A percentile compares a stretch with the other conserved stretches of the same genome.
Evolutionary conservation across 1,140 invertebrate species (phyloP).

Genomic region (Ptiloglossa arizonensis): DNA sequence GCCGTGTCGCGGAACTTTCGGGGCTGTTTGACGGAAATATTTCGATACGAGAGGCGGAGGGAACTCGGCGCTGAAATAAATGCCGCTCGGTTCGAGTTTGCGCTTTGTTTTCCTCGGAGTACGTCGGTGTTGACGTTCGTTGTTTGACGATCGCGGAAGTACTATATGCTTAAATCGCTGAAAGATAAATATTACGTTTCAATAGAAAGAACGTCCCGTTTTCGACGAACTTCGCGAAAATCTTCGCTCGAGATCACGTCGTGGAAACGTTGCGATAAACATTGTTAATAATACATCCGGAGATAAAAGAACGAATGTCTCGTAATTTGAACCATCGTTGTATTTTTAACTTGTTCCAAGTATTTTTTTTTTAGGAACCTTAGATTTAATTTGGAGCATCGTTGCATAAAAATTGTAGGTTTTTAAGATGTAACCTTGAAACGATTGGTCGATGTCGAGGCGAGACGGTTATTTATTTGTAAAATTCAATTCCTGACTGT

Average conservation of each 20-base stretch:
- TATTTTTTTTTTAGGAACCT: too few species aligned
- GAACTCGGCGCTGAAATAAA: constrained; percentile 3
- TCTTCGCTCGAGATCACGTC: not conserved
- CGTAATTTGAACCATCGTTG: too few species aligned
- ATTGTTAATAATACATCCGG: not conserved
- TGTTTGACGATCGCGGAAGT: constrained; percentile 13
- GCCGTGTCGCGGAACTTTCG: not conserved
- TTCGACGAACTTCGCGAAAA: not conserved
- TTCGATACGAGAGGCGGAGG: not conserved
- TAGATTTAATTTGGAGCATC: too few species aligned
- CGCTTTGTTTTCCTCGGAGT: not conserved
- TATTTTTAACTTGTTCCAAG: too few species aligned
- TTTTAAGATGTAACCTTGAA: too few species aligned
- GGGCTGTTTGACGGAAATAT: not conserved
- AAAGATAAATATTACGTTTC: constrained; percentile 12
- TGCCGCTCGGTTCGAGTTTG: not conserved
- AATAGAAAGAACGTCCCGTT: not conserved
- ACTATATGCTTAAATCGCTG: not conserved
- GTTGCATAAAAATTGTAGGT: too few species aligned
- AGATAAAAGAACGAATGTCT: too few species aligned
- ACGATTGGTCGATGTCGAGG: too few species aligned
- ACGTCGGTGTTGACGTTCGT: not conserved
- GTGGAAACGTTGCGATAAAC: not conserved
- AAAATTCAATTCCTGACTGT: too few species aligned
- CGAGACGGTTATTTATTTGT: too few species aligned